phyloP scores from a whole-genome alignment of 2,113 vertebrate genomes.

The Cariama cristata region DNA sequence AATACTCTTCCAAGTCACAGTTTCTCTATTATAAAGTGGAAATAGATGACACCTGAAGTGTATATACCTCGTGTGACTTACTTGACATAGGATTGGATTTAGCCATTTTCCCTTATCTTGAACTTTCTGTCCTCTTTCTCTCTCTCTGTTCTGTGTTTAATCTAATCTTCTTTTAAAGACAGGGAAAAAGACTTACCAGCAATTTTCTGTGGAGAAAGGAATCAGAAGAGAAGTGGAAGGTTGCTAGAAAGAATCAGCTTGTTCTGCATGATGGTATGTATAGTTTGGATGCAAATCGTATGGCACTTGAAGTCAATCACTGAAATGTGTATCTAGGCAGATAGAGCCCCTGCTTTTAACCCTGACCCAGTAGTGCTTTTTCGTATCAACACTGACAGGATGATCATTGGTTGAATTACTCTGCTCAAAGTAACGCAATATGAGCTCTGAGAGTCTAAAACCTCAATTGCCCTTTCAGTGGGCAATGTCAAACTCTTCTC shows the following conservation, averaged over 20 bases:
- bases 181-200: background rate
- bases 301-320: background rate
- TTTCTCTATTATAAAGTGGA: background rate
- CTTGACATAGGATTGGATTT: background rate
- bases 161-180: background rate
- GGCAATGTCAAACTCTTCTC: background rate
- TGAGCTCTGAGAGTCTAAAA: background rate
- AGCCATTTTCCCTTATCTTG: background rate
- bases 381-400: background rate
- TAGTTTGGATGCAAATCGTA: background rate
- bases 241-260: conserved; percentile 22
- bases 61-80: background rate
- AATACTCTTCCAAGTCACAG: background rate
- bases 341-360: conserved; percentile 17
- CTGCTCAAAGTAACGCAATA: background rate
- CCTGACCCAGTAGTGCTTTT: background rate
- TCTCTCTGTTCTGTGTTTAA: background rate
- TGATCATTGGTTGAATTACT: background rate
- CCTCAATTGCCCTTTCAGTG: background rate
- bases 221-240: background rate
- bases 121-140: background rate
- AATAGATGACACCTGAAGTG: background rate
- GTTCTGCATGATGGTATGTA: background rate
- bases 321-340: conserved; percentile 5
- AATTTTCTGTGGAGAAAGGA: background rate